Evolutionary conservation across 1,140 invertebrate genomes (phyloP), one percentile per base, ranked within the genome.

Genomic region (Apolygus lucorum): DNA sequence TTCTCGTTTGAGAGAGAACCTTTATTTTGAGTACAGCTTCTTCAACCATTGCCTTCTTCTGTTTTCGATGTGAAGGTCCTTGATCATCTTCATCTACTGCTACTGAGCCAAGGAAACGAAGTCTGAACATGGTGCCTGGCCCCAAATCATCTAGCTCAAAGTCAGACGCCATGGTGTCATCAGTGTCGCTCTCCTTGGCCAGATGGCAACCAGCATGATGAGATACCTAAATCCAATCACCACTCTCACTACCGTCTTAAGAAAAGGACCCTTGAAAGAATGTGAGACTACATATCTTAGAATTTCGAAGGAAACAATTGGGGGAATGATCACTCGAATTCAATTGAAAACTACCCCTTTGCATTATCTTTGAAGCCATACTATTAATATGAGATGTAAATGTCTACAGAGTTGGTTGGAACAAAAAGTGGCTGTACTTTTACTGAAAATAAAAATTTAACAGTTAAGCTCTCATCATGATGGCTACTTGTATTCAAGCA

Each of bases 21-120:
- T 98, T 97, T 76, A 98, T 94, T 83, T 95, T 91, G 76, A 90
- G 90, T 76, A 98, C 95, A 76, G 95, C 95, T 81, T 98, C 93
- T 83, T 97, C 94, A 74, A 96, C 95, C 87, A 92, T 92, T 82
- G 89, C 86, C 84, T 92, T 92, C 86, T 91, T 92, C 81, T 88
- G 87, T 75, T 89, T 82, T 80, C 88, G 88, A 77, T 87, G 85
- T 73, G 86, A 80, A 73, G 87, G 84, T 70, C 85, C 81, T 78
- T 86, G 86, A 79, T 79, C 80, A 76, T 82, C 82, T 83, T 91
- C 90, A 77, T 90, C 89, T 76, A 91, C 88, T 82, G 91, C 89
- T 79, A 91, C 87, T 74, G 89, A 91, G 79, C 90, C 90, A 74
- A 91, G 86, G 84, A 90, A 91, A 74, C 86, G 83, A 72, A 91